Evolutionary conservation across 2,797 vertebrate genomes (phyloP).

Genomic region (Erethizon dorsatum): DNA sequence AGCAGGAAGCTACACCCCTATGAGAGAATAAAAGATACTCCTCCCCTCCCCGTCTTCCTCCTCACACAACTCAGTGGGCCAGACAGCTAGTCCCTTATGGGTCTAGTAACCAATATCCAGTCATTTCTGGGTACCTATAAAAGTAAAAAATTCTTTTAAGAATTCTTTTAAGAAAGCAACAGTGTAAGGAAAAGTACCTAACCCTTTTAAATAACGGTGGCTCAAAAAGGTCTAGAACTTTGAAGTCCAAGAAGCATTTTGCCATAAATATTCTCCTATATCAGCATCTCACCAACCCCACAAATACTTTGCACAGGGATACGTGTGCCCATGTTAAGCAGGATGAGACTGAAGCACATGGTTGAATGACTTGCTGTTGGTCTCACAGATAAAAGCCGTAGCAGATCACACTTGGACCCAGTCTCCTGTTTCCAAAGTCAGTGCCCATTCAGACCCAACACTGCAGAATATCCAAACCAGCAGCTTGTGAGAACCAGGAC

Average conservation of each 20-base stretch:
- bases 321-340: not conserved
- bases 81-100: not conserved
- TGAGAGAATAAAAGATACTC: not conserved
- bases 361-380: not conserved
- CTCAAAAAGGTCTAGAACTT: not conserved
- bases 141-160: not conserved
- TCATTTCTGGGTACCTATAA: not conserved
- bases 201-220: not conserved
- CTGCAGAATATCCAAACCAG: not conserved
- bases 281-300: not conserved
- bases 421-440: not conserved
- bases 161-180: not conserved
- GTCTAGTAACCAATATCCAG: not conserved
- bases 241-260: not conserved
- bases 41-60: not conserved
- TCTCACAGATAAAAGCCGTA: not conserved
- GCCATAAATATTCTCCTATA: not conserved
- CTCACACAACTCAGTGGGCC: not conserved
- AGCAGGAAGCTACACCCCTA: not conserved
- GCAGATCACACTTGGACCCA: not conserved
- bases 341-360: not conserved
- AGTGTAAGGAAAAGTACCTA: not conserved
- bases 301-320: not conserved
- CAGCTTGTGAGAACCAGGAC: not conserved
- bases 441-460: not conserved